A percentile compares a stretch with the other conserved stretches of the same genome.
phyloP scores from a whole-genome alignment of 2,113 vertebrate species.

The Corythoichthys intestinalis region DNA sequence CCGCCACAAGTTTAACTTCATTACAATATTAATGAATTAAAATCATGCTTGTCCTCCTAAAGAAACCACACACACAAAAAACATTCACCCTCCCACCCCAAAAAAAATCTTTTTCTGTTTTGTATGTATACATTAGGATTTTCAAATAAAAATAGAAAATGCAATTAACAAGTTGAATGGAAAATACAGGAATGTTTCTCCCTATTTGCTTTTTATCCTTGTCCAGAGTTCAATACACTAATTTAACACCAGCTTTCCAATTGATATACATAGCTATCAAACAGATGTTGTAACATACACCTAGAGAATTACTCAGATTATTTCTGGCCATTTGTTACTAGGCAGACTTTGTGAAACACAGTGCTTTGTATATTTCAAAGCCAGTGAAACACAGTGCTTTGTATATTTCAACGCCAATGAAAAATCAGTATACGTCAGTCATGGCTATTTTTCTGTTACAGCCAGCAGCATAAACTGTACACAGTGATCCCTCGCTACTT shows the following conservation, averaged over 20 bases:
- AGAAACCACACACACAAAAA: too few species aligned
- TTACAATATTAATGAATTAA: too few species aligned
- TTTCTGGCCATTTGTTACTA: neutral
- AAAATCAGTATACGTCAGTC: neutral
- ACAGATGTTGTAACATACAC: neutral
- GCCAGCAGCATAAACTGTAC: too few species aligned
- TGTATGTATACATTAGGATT: too few species aligned
- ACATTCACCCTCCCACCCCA: too few species aligned
- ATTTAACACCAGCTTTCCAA: neutral
- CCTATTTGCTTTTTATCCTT: neutral
- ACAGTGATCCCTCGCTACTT: too few species aligned
- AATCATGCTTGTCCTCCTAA: too few species aligned
- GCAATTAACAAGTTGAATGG: too few species aligned
- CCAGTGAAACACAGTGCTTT: neutral
- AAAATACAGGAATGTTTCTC: neutral
- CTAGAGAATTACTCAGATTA: neutral
- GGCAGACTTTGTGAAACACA: neutral
- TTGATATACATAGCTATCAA: neutral
- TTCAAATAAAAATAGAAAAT: too few species aligned
- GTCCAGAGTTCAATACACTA: neutral
- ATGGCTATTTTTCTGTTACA: neutral
- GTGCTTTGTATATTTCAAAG: neutral
- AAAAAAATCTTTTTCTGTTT: too few species aligned
- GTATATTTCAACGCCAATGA: neutral
- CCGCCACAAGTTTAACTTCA: too few species aligned